These are phyloP conservation scores for Limnothrissa miodon DNA, from an alignment of 2,113 vertebrate species.

Conservation along the genomic window DNA sequence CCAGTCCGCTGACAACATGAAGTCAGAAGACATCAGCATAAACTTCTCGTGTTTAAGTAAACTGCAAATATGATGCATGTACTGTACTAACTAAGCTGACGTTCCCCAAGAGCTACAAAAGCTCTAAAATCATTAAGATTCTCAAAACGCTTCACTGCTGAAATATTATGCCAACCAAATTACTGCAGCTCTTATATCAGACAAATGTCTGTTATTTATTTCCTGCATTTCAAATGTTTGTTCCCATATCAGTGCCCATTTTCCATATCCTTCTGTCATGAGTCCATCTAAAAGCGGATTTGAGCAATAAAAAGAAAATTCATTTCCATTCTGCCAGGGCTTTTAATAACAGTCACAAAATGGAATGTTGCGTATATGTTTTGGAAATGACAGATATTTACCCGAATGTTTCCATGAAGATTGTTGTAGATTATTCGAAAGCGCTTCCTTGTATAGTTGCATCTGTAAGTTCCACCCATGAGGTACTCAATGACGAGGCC, in stretches of 20 bases:
- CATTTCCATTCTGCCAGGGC: not conserved
- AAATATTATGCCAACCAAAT: no score
- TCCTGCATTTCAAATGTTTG: not conserved
- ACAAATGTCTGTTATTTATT: not conserved
- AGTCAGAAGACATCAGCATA: not conserved
- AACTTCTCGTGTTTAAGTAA: not conserved
- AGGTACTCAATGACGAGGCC: constrained; percentile 95
- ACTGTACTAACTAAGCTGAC: not conserved
- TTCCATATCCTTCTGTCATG: not conserved
- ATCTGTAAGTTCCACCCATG: constrained; percentile 97
- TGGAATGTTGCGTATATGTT: not conserved
- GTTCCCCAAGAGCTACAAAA: not conserved
- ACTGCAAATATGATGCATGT: not conserved
- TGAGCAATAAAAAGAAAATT: not conserved
- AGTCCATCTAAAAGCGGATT: not conserved
- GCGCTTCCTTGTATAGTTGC: constrained; percentile 95
- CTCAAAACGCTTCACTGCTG: no score
- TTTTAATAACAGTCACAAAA: not conserved
- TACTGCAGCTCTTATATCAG: not conserved
- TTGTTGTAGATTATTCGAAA: constrained; percentile 97
- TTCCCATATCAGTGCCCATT: not conserved
- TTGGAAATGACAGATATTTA: constrained; percentile 53
- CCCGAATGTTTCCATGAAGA: constrained; percentile 89
- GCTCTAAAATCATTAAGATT: no score
- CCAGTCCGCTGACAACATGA: constrained; percentile 80